Conservation (phyloP, 2,888 invertebrate species). For the Platynereis dumerilii region DNA sequence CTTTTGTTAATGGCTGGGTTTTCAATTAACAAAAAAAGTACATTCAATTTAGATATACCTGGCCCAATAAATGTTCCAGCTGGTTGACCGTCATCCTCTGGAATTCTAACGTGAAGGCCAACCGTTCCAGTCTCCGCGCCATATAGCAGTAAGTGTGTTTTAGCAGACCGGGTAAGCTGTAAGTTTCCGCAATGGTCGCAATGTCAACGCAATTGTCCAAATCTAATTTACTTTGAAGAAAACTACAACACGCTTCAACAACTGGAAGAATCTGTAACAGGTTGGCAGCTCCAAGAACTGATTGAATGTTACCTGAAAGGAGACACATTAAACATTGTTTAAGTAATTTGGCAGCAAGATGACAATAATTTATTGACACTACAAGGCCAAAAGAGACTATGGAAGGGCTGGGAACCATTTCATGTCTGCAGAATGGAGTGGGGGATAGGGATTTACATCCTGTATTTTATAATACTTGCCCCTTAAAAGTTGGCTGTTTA, state of each 20-base stretch:
- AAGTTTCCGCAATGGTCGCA: slow-evolving; percentile 74
- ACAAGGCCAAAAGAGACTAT: no score
- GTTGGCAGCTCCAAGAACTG: slow-evolving; percentile 75
- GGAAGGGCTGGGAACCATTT: no score
- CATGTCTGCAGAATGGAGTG: no score
- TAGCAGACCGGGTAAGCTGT: slow-evolving; percentile 70
- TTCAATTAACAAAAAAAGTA: no score
- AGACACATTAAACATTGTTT: not conserved
- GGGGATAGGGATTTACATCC: no score
- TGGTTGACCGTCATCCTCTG: slow-evolving; percentile 70
- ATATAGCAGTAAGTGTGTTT: slow-evolving; percentile 73
- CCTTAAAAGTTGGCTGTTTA: no score
- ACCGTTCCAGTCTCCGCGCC: slow-evolving; percentile 71
- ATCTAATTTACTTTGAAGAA: slow-evolving; percentile 73
- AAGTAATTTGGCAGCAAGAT: no score
- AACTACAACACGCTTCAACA: slow-evolving; percentile 73
- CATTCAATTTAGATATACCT: no score
- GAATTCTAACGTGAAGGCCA: slow-evolving; percentile 71
- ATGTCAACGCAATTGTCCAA: slow-evolving; percentile 77
- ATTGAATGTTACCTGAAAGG: slow-evolving; percentile 69
- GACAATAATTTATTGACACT: no score
- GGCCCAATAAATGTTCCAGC: slow-evolving; percentile 68
- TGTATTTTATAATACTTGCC: no score
- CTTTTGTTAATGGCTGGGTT: no score
- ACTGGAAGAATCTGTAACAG: slow-evolving; percentile 74